Evolutionary conservation across 2,888 invertebrate genomes (phyloP), one percentile per base, ranked within the genome.

Genomic region (Dasysyrphus albostriatus): DNA sequence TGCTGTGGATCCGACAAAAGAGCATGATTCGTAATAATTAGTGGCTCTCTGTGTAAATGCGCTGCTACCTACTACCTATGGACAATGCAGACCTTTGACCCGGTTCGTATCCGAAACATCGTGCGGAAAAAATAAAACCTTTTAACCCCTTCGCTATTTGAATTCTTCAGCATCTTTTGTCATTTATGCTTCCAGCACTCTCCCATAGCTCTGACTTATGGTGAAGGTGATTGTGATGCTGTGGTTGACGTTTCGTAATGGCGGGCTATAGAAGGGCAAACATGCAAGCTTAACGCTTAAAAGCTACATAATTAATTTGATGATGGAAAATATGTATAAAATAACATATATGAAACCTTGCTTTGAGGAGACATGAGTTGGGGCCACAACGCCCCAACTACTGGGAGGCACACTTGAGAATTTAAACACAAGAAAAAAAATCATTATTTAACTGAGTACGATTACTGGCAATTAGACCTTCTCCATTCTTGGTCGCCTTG

Each of bases 401-500:
- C 24, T 70, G 19, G 19, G 32, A n/a, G 29, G 59, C 9, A 24
- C 29, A 3, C 24, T 44, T 49, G 24, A 69, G 39, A 69, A 51
- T 24, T 8, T 19, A 67, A n/a, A n/a, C n/a, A n/a, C n/a, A n/a
- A n/a, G n/a, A 63, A 42, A 44, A 54, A 54, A 69, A 72, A 69
- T 51, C 42, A 65, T 51, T 70, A 67, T 72, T 76, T 73, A 81
- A 80, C 76, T 67, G 65, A 73, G 76, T 80, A 76, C 76, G 80
- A 84, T 84, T 84, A 84, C 80, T 80, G 67, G 76, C 80, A 84
- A 84, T 84, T 80, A 80, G 58, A 65, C 42, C 3, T 5, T 59
- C 63, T 39, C 29, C 29, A 14, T 69, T 69, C 74, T 72, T 56
- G 47, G 51, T 63, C 24, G 73, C 58, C 74, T 74, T 61, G 67